These are phyloP conservation scores for Pyrgus malvae DNA, from an alignment of 2,888 invertebrate genomes.

Conservation along the genomic window DNA sequence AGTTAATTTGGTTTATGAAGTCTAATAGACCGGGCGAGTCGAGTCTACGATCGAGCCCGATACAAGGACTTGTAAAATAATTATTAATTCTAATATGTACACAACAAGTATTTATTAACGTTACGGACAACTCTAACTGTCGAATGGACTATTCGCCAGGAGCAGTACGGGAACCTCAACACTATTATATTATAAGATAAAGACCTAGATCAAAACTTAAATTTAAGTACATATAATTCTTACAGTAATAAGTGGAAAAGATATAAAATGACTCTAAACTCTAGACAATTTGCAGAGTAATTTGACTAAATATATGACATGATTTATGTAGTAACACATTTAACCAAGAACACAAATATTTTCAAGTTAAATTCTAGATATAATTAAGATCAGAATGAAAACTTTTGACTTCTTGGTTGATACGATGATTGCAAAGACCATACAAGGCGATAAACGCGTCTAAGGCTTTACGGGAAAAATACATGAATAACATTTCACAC, in stretches of 20 bases:
- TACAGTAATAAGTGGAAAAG: slow-evolving; percentile 39
- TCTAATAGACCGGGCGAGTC: slow-evolving; percentile 24
- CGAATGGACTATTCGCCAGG: slow-evolving; percentile 12
- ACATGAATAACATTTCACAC: too few species aligned
- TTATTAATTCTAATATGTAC: slow-evolving; percentile 72
- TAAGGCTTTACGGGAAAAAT: too few species aligned
- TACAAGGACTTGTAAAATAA: slow-evolving; percentile 43
- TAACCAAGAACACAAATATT: slow-evolving; percentile 17
- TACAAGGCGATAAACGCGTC: too few species aligned
- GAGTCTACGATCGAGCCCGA: slow-evolving; percentile 31
- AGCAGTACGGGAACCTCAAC: slow-evolving; percentile 20
- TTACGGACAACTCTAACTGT: slow-evolving; percentile 24
- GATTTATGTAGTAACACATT: slow-evolving; percentile 1
- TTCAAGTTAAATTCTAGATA: neutral
- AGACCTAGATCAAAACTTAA: slow-evolving; percentile 31
- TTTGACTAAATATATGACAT: slow-evolving; percentile 73
- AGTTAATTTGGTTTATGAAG: slow-evolving; percentile 37
- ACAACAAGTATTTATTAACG: slow-evolving; percentile 51
- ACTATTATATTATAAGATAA: slow-evolving; percentile 25
- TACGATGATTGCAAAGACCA: neutral
- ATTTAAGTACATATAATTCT: slow-evolving; percentile 36
- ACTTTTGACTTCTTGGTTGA: slow-evolving; percentile 20
- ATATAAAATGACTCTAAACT: slow-evolving; percentile 46
- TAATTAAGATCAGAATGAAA: neutral
- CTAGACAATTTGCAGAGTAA: slow-evolving; percentile 64